Base-by-base conservation (phyloP, 2,888 invertebrate genomes). In the Lapara coniferarum region DNA sequence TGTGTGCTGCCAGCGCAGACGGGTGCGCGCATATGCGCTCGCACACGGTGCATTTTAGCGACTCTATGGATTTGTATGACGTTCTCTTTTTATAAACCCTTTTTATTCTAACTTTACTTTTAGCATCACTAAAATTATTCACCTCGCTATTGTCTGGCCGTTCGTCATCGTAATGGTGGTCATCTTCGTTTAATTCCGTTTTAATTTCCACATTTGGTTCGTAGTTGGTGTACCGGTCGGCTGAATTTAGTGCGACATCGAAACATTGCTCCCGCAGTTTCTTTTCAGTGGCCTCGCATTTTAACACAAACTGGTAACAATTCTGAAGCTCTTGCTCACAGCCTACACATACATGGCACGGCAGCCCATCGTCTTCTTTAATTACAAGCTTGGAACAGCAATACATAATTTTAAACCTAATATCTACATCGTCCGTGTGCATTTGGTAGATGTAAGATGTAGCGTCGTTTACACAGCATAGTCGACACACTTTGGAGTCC, bases 281-380 rank as follows among this genome's bases (percentile, higher is more conserved):
- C 69, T 77, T 82, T 57, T 92, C 90, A 1, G 89, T 77, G 51
- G 83, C 80, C 77, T 89, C 87, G 69, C 91, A 91, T 77, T 85
- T 88, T 2, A 83, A 69, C 19, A 89, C 72, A 76, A 92, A 91
- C 66, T 77, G 76, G 71, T 88, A 91, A 57, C 87, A 83, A 2
- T 72, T 55, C 7, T 77, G 68, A 2, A 92, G 79, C 58, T 89
- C 83, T 19, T 71, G 71, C 25, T 85, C 81, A 73, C 92, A 92
- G 12, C 37, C 59, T 4, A 66, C 66, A 72, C 92, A 92, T 37
- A 92, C 82, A 68, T 74, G 63, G 0, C 78, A 56, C 0, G 92
- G 89, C 25, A 91, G 76, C 7, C 86, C 87, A 71, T 92, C 92
- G 7, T 80, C 81, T 70, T 85, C 78, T 49, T 73, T 66, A 25